phyloP scores from a whole-genome alignment of 2,113 vertebrate genomes.

The Bubalus kerabau region DNA sequence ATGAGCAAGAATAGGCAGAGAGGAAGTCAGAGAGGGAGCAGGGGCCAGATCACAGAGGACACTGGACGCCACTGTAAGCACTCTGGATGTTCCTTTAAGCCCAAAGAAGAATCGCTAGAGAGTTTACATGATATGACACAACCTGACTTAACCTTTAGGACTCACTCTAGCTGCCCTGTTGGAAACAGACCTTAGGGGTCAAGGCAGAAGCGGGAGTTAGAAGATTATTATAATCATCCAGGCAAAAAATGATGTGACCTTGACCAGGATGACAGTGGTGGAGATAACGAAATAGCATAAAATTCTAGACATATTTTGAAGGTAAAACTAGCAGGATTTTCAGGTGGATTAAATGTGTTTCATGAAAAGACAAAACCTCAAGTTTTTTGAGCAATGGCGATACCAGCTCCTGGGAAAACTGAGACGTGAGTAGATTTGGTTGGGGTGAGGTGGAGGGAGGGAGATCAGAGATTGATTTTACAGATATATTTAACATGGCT shows the following conservation, averaged over 20 bases:
- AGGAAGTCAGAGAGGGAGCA: not conserved
- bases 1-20: accelerated
- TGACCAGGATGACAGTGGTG: not conserved
- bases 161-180: not conserved
- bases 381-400: not conserved
- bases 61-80: not conserved
- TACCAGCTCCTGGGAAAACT: not conserved
- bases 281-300: not conserved
- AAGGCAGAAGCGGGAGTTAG: not conserved
- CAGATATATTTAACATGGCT: not conserved
- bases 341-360: not conserved
- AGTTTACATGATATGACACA: not conserved
- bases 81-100: not conserved
- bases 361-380: not conserved
- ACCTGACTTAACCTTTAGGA: not conserved
- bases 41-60: not conserved
- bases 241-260: not conserved
- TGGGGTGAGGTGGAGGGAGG: not conserved
- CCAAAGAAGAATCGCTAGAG: not conserved
- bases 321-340: not conserved
- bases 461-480: not conserved
- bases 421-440: not conserved
- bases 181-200: not conserved
- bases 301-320: not conserved
- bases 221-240: not conserved